Base-by-base conservation (phyloP, 2,888 invertebrate genomes). In the Troglohyphantes excavatus region DNA sequence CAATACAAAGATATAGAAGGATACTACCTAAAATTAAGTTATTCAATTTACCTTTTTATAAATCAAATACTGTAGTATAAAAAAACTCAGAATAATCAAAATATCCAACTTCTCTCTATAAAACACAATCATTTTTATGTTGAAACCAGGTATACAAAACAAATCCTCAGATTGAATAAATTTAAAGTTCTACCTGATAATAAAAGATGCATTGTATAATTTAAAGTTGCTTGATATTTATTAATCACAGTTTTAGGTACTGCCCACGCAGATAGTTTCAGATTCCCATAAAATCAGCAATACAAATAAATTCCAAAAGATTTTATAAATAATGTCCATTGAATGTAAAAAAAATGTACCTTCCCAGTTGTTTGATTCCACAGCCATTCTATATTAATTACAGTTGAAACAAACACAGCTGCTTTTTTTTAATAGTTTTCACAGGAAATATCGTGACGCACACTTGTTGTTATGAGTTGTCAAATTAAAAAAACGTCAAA, bases 281-380 rank as follows among this genome's bases (percentile, higher is more conserved):
- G 13, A n/a, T 23, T 23, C 17, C 46, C 3, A 46, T 21, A 23
- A 46, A 21, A 23, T n/a, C n/a, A n/a, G n/a, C n/a, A n/a, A n/a
- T n/a, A n/a, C n/a, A n/a, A n/a, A n/a, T n/a, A n/a, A n/a, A n/a
- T n/a, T n/a, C n/a, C n/a, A n/a, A n/a, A n/a, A n/a, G n/a, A n/a
- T n/a, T n/a, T n/a, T n/a, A n/a, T n/a, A n/a, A n/a, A n/a, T n/a
- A 29, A 21, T 19, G 13, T 46, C 43, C 0, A 0, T 26, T 73
- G 26, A 73, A n/a, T n/a, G n/a, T n/a, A n/a, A n/a, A 46, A 6
- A 26, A 19, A 5, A 21, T 43, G 33, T 86, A 89, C 88, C 88
- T 82, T 89, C 88, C 88, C 88, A 89, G 27, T 59, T 83, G 43
- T 29, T 89, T 9, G 88, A 33, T 70, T 89, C 88, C 65, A 29